These are phyloP conservation scores for Melipona quadrifasciata DNA, from an alignment of 1,140 invertebrate genomes.

Conservation along the genomic window DNA sequence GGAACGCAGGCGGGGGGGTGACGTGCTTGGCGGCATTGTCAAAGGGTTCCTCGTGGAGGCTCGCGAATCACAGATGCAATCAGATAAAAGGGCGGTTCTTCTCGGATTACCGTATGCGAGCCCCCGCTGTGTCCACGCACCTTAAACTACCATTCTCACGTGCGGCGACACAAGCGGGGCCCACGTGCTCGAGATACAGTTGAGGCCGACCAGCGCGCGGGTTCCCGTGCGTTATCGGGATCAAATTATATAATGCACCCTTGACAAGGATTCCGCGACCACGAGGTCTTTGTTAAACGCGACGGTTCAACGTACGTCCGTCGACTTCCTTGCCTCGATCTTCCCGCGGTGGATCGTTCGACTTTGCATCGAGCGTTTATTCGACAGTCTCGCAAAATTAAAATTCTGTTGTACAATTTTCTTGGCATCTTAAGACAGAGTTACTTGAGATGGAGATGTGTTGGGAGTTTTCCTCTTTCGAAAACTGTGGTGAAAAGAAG, in stretches of 20 bases:
- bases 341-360: neutral
- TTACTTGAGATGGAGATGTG: too few species aligned
- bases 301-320: neutral
- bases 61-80: constrained; percentile 77
- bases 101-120: constrained; percentile 77
- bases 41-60: constrained; percentile 71
- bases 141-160: constrained; percentile 76
- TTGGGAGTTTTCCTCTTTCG: too few species aligned
- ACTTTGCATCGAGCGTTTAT: neutral
- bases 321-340: neutral
- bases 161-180: constrained; percentile 67
- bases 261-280: constrained; percentile 3
- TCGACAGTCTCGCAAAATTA: neutral
- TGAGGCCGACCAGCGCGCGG: neutral
- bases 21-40: constrained; percentile 77
- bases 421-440: too few species aligned
- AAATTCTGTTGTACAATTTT: too few species aligned
- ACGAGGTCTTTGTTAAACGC: constrained; percentile 12
- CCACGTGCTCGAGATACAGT: constrained; percentile 60
- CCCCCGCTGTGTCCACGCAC: constrained; percentile 73
- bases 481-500: too few species aligned
- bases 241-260: constrained; percentile 45
- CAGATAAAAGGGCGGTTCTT: constrained; percentile 73
- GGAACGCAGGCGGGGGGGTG: constrained; percentile 43
- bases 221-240: constrained; percentile 30